phyloP scores from a whole-genome alignment of 2,888 invertebrate genomes.

The Clepsis dumicolana region DNA sequence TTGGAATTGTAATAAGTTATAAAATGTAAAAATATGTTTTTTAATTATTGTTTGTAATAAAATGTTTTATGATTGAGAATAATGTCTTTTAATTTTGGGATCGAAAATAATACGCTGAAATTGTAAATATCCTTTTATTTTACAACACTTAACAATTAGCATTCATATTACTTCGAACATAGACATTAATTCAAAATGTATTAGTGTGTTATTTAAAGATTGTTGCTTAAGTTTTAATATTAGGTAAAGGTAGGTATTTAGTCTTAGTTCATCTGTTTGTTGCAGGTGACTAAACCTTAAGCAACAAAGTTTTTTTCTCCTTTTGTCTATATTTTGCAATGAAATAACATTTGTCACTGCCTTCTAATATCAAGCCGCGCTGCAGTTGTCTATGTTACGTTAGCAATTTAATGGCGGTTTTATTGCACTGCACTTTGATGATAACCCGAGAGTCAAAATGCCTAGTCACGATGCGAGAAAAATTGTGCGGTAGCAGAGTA shows the following conservation, averaged over 20 bases:
- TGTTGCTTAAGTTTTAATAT: conserved; percentile 47
- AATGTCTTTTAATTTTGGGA: conserved; percentile 45
- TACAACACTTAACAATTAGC: conserved; percentile 68
- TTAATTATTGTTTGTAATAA: conserved; percentile 85
- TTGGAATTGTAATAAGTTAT: conserved; percentile 77
- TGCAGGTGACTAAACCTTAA: conserved; percentile 46
- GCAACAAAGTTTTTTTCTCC: conserved; percentile 43
- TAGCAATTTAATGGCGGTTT: background rate
- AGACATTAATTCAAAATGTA: conserved; percentile 55
- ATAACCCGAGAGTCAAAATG: background rate
- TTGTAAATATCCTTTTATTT: conserved; percentile 62
- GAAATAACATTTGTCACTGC: conserved; percentile 47
- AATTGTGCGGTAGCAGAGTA: background rate
- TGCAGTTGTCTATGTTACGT: background rate
- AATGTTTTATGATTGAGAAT: conserved; percentile 74
- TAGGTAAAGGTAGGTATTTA: conserved; percentile 27
- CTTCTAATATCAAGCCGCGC: conserved; percentile 9
- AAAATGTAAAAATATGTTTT: conserved; percentile 75
- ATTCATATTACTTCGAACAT: conserved; percentile 58
- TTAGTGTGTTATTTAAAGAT: conserved; percentile 48
- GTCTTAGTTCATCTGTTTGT: conserved; percentile 5
- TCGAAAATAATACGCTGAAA: conserved; percentile 3
- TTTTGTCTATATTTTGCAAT: conserved; percentile 23
- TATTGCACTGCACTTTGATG: background rate
- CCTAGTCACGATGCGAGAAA: too few species aligned